These are phyloP conservation scores for Poliocrania exsul DNA, from an alignment of 2,797 vertebrate genomes.

Conservation along the genomic window DNA sequence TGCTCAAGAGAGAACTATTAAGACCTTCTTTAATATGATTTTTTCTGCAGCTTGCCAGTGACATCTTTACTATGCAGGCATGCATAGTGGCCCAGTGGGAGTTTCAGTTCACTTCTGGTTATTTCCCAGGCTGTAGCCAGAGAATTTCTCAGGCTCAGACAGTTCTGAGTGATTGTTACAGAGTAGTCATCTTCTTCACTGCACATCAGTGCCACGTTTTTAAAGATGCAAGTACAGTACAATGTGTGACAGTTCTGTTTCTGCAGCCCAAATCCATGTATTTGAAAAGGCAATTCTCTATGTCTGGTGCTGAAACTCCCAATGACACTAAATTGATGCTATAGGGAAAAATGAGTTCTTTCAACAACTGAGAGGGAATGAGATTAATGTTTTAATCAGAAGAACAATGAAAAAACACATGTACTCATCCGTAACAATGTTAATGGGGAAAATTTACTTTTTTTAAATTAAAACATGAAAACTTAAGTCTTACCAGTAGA, in stretches of 20 bases:
- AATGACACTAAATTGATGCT: not conserved
- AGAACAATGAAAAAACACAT: not conserved
- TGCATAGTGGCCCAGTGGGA: not conserved
- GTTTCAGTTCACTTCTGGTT: slow-evolving; percentile 31
- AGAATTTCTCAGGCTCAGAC: slow-evolving; percentile 40
- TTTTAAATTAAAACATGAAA: slow-evolving; percentile 64
- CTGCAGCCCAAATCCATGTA: not conserved
- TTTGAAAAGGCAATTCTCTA: not conserved
- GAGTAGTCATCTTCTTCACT: not conserved
- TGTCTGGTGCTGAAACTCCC: not conserved
- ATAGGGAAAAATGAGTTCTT: not conserved
- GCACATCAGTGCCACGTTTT: not conserved
- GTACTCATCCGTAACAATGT: not conserved
- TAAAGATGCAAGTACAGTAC: not conserved
- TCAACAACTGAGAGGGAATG: not conserved
- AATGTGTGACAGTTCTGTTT: not conserved
- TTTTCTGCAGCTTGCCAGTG: not conserved
- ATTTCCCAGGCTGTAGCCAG: slow-evolving; percentile 25
- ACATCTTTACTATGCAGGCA: not conserved
- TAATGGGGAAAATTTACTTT: slow-evolving; percentile 20
- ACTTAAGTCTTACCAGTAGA: slow-evolving; percentile 11
- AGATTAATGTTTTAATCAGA: slow-evolving; percentile 61
- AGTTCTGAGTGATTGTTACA: not conserved
- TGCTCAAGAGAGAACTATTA: not conserved
- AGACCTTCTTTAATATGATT: not conserved